Conservation (phyloP, 2,797 vertebrate genomes). For the Anas acuta region DNA sequence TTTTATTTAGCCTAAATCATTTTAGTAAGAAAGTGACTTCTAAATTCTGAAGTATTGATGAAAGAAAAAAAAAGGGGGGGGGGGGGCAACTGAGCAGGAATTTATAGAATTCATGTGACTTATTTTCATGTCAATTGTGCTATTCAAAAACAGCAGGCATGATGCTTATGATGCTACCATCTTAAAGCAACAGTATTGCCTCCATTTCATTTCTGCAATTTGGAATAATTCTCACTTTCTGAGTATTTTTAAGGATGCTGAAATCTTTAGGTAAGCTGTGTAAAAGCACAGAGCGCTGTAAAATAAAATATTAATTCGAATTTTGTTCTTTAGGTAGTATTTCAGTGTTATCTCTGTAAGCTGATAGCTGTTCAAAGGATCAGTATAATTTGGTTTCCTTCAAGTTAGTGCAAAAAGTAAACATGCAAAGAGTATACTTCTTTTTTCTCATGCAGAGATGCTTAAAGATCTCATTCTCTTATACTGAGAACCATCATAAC, state of each 20-base stretch:
- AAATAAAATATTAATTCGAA: not conserved
- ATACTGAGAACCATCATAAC: not conserved
- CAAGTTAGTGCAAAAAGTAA: not conserved
- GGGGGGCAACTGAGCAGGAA: not conserved
- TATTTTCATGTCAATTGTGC: not conserved
- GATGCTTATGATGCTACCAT: not conserved
- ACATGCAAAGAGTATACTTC: not conserved
- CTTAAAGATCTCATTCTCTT: not conserved
- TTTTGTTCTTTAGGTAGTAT: not conserved
- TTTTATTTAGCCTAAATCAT: not conserved
- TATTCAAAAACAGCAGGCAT: not conserved
- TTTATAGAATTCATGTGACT: not conserved
- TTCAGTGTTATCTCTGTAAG: not conserved
- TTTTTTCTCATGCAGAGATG: not conserved
- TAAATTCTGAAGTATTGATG: not conserved
- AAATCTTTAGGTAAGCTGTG: not conserved
- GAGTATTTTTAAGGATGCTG: not conserved
- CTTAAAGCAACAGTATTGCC: not conserved
- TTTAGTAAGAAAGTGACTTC: not conserved
- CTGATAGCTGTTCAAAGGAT: not conserved
- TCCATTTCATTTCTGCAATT: not conserved
- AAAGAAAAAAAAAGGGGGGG: not conserved
- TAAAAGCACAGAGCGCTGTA: not conserved
- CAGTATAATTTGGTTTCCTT: not conserved
- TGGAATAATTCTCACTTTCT: not conserved